Conservation (phyloP, 2,888 invertebrate genomes). For the Apamea anceps region DNA sequence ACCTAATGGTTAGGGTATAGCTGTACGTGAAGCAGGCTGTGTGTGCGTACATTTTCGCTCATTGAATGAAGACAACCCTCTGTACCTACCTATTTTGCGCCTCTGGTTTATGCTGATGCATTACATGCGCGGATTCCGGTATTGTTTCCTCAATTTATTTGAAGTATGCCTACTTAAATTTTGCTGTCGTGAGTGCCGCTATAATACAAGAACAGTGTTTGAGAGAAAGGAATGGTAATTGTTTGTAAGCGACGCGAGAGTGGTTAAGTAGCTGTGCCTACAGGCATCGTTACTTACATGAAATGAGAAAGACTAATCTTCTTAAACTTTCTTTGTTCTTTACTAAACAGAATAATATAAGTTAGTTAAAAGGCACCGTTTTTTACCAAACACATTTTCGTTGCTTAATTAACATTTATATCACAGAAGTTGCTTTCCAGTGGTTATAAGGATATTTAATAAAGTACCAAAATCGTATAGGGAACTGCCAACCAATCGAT, state of each 20-base stretch:
- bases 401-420: not conserved
- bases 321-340: no score
- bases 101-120: slow-evolving; percentile 11
- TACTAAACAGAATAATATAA: not conserved
- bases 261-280: slow-evolving; percentile 25
- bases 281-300: slow-evolving; percentile 16
- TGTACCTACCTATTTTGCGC: not conserved
- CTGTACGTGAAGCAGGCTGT: not conserved
- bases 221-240: slow-evolving; percentile 37
- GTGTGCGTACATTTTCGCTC: not conserved
- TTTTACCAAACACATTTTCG: not conserved
- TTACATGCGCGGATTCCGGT: slow-evolving; percentile 20
- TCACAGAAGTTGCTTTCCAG: no score
- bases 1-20: no score
- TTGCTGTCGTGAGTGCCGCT: slow-evolving; percentile 31
- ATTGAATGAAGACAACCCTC: not conserved
- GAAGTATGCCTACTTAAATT: slow-evolving; percentile 38
- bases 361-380: not conserved
- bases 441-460: no score
- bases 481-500: no score
- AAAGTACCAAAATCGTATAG: no score
- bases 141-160: slow-evolving; percentile 61
- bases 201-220: slow-evolving; percentile 43
- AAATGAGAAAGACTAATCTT: slow-evolving; percentile 28
- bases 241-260: slow-evolving; percentile 41